Evolutionary conservation across 2,888 invertebrate species (phyloP).

Genomic region (Ophion obscuratus): DNA sequence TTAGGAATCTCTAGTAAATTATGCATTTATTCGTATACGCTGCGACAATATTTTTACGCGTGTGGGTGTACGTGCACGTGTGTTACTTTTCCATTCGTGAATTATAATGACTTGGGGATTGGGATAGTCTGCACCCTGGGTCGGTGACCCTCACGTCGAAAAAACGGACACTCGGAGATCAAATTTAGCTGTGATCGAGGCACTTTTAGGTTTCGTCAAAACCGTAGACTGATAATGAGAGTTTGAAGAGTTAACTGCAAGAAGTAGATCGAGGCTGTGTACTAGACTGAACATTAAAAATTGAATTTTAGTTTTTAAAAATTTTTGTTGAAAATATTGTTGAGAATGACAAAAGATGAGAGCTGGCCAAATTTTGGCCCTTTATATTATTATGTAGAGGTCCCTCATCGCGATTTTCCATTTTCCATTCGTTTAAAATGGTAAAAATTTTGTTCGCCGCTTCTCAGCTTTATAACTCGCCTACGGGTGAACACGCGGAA

Average conservation of each 20-base stretch:
- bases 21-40: not conserved
- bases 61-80: not conserved
- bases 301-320: too few species aligned
- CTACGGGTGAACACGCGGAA: too few species aligned
- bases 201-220: constrained; percentile 4
- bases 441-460: too few species aligned
- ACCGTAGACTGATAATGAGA: not conserved
- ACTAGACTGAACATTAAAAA: too few species aligned
- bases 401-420: too few species aligned
- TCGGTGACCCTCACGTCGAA: not conserved
- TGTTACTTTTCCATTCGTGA: not conserved
- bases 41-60: not conserved
- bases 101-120: not conserved
- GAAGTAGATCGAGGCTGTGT: too few species aligned
- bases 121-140: constrained; percentile 2
- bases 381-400: too few species aligned
- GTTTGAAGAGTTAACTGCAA: not conserved
- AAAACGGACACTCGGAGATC: not conserved
- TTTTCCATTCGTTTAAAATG: too few species aligned
- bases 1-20: not conserved
- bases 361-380: too few species aligned
- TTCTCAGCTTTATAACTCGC: too few species aligned
- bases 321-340: too few species aligned
- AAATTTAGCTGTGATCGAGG: not conserved
- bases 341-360: too few species aligned